Conservation (phyloP, 1,140 invertebrate genomes). For the Vollenhovia emeryi region DNA sequence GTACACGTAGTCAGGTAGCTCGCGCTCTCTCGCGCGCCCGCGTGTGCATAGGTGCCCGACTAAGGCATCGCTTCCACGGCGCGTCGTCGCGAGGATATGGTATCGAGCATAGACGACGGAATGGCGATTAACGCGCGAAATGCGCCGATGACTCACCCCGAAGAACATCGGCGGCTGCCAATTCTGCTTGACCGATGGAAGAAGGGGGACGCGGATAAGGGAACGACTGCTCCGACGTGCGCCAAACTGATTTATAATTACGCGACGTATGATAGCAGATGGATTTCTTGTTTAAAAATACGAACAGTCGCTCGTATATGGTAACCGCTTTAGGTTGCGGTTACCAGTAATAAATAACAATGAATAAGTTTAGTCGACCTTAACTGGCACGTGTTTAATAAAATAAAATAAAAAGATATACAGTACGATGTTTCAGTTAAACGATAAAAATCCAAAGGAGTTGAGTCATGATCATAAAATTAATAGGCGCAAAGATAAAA, state of each 20-base stretch:
- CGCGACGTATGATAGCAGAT: no score
- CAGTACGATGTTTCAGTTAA: no score
- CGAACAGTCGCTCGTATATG: not conserved
- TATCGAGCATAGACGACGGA: conserved; percentile 38
- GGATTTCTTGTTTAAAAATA: not conserved
- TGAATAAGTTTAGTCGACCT: no score
- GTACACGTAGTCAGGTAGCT: conserved; percentile 62
- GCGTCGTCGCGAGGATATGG: conserved; percentile 50
- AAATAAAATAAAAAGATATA: no score
- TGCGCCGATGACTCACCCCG: not conserved
- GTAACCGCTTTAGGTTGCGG: no score
- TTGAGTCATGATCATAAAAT: no score
- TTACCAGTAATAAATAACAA: no score
- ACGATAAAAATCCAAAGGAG: no score
- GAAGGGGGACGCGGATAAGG: not conserved
- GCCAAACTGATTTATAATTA: not conserved
- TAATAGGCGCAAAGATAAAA: no score
- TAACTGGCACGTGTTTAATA: no score
- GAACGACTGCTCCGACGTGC: not conserved
- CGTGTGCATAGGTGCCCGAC: not conserved
- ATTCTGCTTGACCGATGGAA: conserved; percentile 22
- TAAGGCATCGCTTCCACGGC: conserved; percentile 45
- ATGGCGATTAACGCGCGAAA: conserved; percentile 45
- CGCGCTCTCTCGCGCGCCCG: conserved; percentile 33
- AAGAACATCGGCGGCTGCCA: conserved; percentile 25